Base-by-base conservation (phyloP, 2,888 invertebrate species). In the Aspidiotus rigidus region DNA sequence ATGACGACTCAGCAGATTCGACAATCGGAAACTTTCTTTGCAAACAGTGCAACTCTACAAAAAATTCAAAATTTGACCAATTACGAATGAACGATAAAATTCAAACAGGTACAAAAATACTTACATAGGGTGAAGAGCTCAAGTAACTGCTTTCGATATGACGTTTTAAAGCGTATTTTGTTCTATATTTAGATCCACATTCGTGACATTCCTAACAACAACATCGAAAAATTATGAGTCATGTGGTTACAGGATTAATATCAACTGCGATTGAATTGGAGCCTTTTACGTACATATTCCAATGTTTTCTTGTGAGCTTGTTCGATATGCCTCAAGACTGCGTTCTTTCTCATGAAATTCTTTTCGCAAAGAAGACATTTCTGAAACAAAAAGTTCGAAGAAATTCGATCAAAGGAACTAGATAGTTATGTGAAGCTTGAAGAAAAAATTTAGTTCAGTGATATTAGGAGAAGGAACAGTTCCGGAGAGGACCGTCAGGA, bases 141-240 rank as follows among this genome's bases (percentile, higher is more conserved):
- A 13, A 13, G n/a, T 49, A 49, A 49, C 2, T 6, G 6, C 2
- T 49, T 49, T n/a, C 11, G 11, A 49, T 49, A n/a, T 49, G 49
- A 49, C 49, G 49, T n/a, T 49, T 11, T 6, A 49, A n/a, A 49
- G 49, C 49, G 49, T 13, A 49, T n/a, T 49, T 49, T n/a, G 49
- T 49, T n/a, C n/a, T 49, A n/a, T 13, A 49, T 49, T 49, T 49
- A 49, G 49, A 49, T n/a, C 49, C 49, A n/a, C 49, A 49, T n/a
- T 1, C n/a, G 11, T 13, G 49, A 49, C 49, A 49, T 13, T 49
- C 11, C 49, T 49, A n/a, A n/a, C 2, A 49, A 49, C 10, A 49
- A 28, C 2, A 5, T 28, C 28, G 5, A 11, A 49, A 6, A 49
- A 49, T 49, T 13, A 13, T n/a, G 49, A 6, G 49, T 49, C 10